Conservation (phyloP, 2,888 invertebrate species). For the Pogonocherus hispidulus region DNA sequence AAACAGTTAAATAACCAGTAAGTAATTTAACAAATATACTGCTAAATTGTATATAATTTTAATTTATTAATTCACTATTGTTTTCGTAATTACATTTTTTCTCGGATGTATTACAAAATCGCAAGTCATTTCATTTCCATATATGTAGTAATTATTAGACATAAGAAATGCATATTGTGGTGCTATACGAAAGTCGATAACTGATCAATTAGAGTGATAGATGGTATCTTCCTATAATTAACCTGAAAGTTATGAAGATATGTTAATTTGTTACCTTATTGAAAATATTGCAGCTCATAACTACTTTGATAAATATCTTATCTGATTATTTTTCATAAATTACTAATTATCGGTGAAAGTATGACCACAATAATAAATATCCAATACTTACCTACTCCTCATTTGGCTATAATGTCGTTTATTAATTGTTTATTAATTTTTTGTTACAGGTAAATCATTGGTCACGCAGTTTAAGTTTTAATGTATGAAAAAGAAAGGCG, state of each 20-base stretch:
- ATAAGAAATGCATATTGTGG: too few species aligned
- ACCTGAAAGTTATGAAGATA: background rate
- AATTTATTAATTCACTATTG: too few species aligned
- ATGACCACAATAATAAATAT: background rate
- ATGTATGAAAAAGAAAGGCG: background rate
- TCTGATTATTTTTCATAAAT: background rate
- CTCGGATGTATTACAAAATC: too few species aligned
- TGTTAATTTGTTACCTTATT: background rate
- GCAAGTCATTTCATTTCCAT: too few species aligned
- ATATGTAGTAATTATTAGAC: too few species aligned
- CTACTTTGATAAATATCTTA: background rate
- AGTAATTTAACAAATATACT: too few species aligned
- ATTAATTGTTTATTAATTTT: slow-evolving; percentile 4
- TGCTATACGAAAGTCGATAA: background rate
- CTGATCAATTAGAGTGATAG: background rate
- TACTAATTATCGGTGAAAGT: slow-evolving; percentile 19
- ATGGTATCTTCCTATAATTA: background rate
- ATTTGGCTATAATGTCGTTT: background rate
- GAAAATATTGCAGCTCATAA: background rate
- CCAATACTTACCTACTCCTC: slow-evolving; percentile 4
- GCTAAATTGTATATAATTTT: too few species aligned
- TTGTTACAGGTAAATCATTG: slow-evolving; percentile 7
- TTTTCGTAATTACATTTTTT: too few species aligned
- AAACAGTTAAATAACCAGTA: too few species aligned
- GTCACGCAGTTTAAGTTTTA: background rate